A percentile compares a stretch with the other conserved stretches of the same genome.
These are phyloP conservation scores for Metopolophium dirhodum DNA, from an alignment of 1,140 invertebrate species.

Conservation along the genomic window DNA sequence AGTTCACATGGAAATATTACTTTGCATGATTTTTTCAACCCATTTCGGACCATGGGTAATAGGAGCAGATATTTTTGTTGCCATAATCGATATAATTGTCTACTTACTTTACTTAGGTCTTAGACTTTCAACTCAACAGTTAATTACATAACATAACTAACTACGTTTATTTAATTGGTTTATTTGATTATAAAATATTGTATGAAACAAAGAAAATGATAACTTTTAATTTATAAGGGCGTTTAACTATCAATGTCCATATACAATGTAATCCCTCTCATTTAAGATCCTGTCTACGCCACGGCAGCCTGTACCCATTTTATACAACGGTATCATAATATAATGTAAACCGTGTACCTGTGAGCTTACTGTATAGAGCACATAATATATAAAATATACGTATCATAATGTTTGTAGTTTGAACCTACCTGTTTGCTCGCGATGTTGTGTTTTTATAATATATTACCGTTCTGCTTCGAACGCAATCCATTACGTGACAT, in stretches of 20 bases:
- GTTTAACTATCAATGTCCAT: neutral
- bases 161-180: neutral
- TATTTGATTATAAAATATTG: neutral
- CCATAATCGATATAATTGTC: too few species aligned
- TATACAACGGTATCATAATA: neutral
- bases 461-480: neutral
- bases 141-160: neutral
- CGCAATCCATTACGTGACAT: neutral
- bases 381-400: neutral
- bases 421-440: neutral
- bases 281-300: neutral
- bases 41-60: too few species aligned
- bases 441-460: neutral
- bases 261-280: neutral
- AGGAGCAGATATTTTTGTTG: too few species aligned
- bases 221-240: neutral
- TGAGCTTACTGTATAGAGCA: neutral
- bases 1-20: neutral
- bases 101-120: neutral
- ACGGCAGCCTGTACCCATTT: neutral
- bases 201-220: neutral
- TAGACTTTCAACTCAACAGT: too few species aligned
- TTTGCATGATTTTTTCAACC: neutral
- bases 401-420: neutral
- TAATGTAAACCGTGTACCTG: neutral